Evolutionary conservation across 2,797 vertebrate species (phyloP).

Genomic region (Ficedula albicollis): DNA sequence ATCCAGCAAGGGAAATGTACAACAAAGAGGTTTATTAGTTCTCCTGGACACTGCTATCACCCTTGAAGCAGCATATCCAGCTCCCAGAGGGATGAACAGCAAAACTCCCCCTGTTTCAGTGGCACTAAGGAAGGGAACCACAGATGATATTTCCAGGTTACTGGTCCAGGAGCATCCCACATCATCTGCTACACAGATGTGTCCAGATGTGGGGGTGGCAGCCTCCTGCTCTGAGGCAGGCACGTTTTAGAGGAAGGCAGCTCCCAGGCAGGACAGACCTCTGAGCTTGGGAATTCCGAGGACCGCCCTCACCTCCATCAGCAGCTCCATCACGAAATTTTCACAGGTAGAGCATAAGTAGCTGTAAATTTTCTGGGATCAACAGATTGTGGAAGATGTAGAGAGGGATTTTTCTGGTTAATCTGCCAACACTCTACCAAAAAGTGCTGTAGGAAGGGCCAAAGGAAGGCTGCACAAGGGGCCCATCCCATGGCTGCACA

Average conservation of each 20-base stretch:
- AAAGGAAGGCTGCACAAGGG: neutral
- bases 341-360: neutral
- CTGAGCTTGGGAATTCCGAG: neutral
- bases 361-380: neutral
- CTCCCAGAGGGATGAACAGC: neutral
- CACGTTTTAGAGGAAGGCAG: neutral
- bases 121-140: neutral
- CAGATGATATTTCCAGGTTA: neutral
- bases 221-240: neutral
- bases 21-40: neutral
- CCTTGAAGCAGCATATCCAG: neutral
- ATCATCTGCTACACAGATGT: neutral
- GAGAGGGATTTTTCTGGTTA: neutral
- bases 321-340: neutral
- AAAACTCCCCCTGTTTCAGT: neutral
- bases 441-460: neutral
- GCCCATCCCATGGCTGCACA: neutral
- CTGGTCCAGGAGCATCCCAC: neutral
- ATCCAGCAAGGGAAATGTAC: neutral
- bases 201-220: neutral
- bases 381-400: neutral
- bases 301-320: neutral
- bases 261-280: neutral
- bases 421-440: neutral
- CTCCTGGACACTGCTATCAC: neutral